Percentiles rank a stretch among this genome's conserved stretches.
Conservation (phyloP, 2,113 vertebrate genomes). For the Passer domesticus region DNA sequence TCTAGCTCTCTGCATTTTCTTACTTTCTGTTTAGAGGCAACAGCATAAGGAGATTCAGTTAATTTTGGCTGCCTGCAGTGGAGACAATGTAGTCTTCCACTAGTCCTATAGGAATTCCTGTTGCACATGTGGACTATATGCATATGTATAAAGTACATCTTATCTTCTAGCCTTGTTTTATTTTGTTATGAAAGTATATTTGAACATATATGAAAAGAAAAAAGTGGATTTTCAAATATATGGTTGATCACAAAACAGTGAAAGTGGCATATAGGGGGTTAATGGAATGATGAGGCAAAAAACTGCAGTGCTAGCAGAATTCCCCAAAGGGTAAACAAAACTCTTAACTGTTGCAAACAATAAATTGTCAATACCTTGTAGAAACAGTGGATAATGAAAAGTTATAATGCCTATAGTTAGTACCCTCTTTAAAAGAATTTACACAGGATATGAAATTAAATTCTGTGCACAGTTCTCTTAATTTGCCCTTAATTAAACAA, state of each 20-base stretch:
- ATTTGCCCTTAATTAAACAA: slow-evolving; percentile 98
- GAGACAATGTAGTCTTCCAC: not conserved
- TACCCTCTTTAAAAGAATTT: slow-evolving; percentile 91
- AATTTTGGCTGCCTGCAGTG: not conserved
- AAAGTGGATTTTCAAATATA: not conserved
- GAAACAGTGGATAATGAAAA: slow-evolving; percentile 91
- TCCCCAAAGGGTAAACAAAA: slow-evolving; percentile 81
- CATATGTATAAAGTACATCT: not conserved
- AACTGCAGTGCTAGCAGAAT: slow-evolving; percentile 72
- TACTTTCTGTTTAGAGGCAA: not conserved
- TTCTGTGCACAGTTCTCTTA: slow-evolving; percentile 91
- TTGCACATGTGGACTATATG: not conserved
- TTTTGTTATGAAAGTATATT: not conserved
- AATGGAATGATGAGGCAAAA: slow-evolving; percentile 65
- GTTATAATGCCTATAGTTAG: slow-evolving; percentile 91
- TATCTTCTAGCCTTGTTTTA: not conserved
- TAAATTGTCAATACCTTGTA: slow-evolving; percentile 82
- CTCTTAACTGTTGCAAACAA: slow-evolving; percentile 79
- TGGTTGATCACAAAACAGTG: not conserved
- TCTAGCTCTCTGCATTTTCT: not conserved
- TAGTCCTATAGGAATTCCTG: not conserved
- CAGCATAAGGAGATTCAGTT: not conserved
- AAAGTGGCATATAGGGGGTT: slow-evolving; percentile 58
- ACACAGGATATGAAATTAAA: slow-evolving; percentile 89
- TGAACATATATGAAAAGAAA: not conserved